Conservation (phyloP, 2,113 vertebrate genomes). For the Myiozetetes cayanensis region DNA sequence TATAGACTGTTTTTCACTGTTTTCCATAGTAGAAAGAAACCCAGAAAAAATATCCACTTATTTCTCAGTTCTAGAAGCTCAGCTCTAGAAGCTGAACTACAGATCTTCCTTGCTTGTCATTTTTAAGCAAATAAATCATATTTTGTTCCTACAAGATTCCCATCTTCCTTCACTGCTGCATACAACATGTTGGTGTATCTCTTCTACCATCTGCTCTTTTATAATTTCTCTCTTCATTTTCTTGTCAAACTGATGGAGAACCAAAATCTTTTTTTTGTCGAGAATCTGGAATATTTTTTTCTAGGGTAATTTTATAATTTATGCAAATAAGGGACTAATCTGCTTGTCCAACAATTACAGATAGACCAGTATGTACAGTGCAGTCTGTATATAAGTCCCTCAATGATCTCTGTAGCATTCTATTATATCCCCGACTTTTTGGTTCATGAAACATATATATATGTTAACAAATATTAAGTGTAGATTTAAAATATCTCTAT, state of each 20-base stretch:
- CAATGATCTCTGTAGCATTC: background rate
- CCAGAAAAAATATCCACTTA: background rate
- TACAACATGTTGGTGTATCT: background rate
- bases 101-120: background rate
- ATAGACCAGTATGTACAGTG: background rate
- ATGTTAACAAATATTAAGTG: background rate
- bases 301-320: background rate
- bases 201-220: slow-evolving; percentile 24
- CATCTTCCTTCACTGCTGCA: background rate
- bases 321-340: background rate
- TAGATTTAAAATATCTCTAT: background rate
- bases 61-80: background rate
- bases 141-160: background rate
- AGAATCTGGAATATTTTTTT: background rate
- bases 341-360: background rate
- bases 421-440: background rate
- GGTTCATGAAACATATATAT: background rate
- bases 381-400: background rate
- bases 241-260: background rate
- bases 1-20: background rate
- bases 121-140: background rate
- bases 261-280: background rate
- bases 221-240: background rate
- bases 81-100: background rate
- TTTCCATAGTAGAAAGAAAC: background rate